These are phyloP conservation scores for Isaurus tuberculatus DNA, from an alignment of 92 coral and sea anemone genomes.

Conservation along the genomic window DNA sequence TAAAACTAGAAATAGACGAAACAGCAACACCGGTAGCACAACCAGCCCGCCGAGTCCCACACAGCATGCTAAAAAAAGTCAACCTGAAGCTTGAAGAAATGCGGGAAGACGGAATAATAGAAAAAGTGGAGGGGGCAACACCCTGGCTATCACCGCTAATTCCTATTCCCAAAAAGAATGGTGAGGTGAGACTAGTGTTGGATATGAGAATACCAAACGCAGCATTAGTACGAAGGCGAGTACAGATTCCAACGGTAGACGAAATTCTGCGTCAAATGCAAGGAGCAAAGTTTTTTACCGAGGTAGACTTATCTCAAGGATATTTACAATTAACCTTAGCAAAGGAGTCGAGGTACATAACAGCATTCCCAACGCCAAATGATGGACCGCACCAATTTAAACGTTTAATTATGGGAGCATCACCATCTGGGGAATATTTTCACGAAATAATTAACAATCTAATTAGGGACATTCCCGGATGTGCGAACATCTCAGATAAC, in stretches of 20 bases:
- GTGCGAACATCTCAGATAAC: slow-evolving; percentile 61
- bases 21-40: slow-evolving; percentile 56
- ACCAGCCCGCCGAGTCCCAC: slow-evolving; percentile 22
- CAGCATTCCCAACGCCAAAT: slow-evolving; percentile 53
- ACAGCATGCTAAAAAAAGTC: background rate
- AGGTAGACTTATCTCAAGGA: slow-evolving; percentile 61
- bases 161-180: slow-evolving; percentile 62
- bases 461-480: slow-evolving; percentile 46
- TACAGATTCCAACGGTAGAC: slow-evolving; percentile 67
- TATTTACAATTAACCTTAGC: slow-evolving; percentile 62
- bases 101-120: background rate
- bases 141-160: slow-evolving; percentile 30
- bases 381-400: slow-evolving; percentile 53
- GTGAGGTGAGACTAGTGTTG: slow-evolving; percentile 60
- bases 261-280: slow-evolving; percentile 63
- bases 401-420: slow-evolving; percentile 2
- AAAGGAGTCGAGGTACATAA: slow-evolving; percentile 66
- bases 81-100: background rate
- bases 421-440: slow-evolving; percentile 50
- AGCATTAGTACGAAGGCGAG: slow-evolving; percentile 53
- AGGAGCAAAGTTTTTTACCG: slow-evolving; percentile 60
- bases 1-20: slow-evolving; percentile 58
- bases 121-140: slow-evolving; percentile 1
- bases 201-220: slow-evolving; percentile 65
- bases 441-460: slow-evolving; percentile 55